Conservation (phyloP, 2,113 vertebrate genomes). For the Ailurus styani region DNA sequence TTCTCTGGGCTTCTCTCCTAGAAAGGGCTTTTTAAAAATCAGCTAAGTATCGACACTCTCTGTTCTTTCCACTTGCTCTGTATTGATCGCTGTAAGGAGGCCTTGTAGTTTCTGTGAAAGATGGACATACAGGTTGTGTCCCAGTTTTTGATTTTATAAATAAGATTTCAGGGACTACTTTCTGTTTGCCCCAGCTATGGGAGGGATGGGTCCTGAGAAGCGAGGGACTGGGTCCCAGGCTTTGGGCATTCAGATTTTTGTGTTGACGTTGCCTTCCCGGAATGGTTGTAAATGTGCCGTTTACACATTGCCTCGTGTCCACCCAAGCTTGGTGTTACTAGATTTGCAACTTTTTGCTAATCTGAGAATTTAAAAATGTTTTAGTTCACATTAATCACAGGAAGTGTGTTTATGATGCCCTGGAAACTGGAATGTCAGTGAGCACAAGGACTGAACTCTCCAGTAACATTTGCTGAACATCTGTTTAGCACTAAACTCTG, state of each 20-base stretch:
- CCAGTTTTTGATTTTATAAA: background rate
- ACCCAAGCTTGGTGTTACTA: background rate
- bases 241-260: background rate
- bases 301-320: rapidly evolving
- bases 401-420: background rate
- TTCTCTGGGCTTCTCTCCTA: background rate
- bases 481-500: background rate
- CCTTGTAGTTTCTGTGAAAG: background rate
- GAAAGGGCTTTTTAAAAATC: background rate
- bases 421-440: background rate
- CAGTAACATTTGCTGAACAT: background rate
- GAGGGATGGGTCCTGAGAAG: background rate
- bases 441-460: background rate
- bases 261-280: background rate
- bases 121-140: background rate
- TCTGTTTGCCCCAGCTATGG: background rate
- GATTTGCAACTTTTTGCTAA: background rate
- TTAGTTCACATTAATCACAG: background rate
- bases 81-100: background rate
- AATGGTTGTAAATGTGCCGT: background rate
- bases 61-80: background rate
- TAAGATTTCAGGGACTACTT: background rate
- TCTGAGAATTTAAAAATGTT: background rate
- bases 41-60: background rate
- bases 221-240: background rate